phyloP scores from a whole-genome alignment of 2,113 vertebrate species.

The Acanthochromis polyacanthus region DNA sequence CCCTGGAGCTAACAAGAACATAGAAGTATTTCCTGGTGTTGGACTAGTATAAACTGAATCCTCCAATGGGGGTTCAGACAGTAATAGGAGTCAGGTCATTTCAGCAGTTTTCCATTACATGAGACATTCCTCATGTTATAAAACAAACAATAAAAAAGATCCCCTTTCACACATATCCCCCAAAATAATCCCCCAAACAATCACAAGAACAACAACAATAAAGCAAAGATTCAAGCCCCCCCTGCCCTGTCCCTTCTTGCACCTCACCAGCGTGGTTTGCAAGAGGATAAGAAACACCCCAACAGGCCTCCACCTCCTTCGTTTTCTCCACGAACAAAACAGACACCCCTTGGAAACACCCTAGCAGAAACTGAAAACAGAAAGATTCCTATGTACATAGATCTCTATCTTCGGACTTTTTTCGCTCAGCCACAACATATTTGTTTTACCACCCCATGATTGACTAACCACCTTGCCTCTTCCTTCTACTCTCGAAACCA shows the following conservation, averaged over 20 bases:
- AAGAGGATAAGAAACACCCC: conserved; percentile 55
- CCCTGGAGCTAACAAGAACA: conserved; percentile 43
- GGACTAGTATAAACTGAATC: conserved; percentile 49
- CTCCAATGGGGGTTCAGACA: conserved; percentile 46
- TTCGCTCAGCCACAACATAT: conserved; percentile 44
- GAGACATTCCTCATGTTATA: conserved; percentile 64
- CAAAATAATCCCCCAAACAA: conserved; percentile 75
- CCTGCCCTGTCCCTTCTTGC: conserved; percentile 37
- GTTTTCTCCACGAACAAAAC: conserved; percentile 61
- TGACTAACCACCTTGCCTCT: conserved; percentile 30
- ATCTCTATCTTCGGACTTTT: conserved; percentile 64
- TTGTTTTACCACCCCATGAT: conserved; percentile 49
- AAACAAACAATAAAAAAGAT: conserved; percentile 68
- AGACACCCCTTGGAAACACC: conserved; percentile 44
- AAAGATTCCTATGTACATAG: conserved; percentile 84
- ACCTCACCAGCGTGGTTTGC: conserved; percentile 55
- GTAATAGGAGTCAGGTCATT: conserved; percentile 54
- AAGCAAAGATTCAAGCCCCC: conserved; percentile 74
- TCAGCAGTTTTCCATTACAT: conserved; percentile 50
- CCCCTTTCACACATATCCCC: conserved; percentile 68
- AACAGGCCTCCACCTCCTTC: conserved; percentile 50
- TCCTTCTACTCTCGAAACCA: conserved; percentile 41
- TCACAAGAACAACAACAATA: conserved; percentile 82
- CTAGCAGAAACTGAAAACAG: conserved; percentile 75
- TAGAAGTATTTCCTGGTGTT: conserved; percentile 40